These are phyloP conservation scores for Eclectus roratus DNA, from an alignment of 2,113 vertebrate species.

Conservation along the genomic window DNA sequence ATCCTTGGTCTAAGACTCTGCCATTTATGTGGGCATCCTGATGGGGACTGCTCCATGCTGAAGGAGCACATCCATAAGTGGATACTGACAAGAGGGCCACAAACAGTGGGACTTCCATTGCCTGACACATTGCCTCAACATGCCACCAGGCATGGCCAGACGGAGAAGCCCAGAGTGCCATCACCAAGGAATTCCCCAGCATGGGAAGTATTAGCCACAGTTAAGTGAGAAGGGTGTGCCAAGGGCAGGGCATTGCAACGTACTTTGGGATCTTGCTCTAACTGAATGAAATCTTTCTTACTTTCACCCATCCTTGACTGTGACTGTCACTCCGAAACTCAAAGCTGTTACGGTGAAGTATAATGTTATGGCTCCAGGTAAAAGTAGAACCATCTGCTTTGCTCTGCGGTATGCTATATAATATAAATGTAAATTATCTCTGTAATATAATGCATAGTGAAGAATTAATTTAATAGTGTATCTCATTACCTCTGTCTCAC, in stretches of 20 bases:
- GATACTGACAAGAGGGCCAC: not conserved
- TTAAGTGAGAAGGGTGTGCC: not conserved
- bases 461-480: not conserved
- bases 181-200: not conserved
- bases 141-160: fast-evolving
- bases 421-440: not conserved
- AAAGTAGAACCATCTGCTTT: not conserved
- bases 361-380: not conserved
- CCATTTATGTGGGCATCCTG: not conserved
- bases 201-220: not conserved
- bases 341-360: fast-evolving
- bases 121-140: not conserved
- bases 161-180: not conserved
- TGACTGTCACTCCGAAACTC: not conserved
- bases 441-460: not conserved
- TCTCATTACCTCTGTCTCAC: not conserved
- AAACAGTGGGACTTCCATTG: not conserved
- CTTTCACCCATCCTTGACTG: not conserved
- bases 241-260: not conserved
- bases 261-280: not conserved
- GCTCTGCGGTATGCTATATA: not conserved
- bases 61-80: not conserved
- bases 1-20: not conserved
- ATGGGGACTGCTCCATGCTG: not conserved
- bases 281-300: not conserved